Conservation (phyloP, 2,888 invertebrate species). For the Brenthis ino region DNA sequence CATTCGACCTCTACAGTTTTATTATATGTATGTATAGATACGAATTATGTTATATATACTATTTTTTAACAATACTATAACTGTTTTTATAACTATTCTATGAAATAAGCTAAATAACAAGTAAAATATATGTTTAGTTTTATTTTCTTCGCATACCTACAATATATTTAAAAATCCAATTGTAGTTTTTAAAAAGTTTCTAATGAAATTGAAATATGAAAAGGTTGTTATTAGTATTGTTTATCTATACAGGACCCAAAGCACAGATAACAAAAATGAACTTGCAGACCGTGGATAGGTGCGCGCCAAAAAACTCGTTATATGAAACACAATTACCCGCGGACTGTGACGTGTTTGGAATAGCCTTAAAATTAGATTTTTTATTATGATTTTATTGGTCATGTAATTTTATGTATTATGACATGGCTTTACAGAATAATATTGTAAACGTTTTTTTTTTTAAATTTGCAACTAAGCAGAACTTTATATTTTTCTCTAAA, state of each 20-base stretch:
- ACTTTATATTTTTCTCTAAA: too few relatives aligned
- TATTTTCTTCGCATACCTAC: background rate
- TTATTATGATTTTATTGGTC: background rate
- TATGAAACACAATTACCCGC: constrained; percentile 75
- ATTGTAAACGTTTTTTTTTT: too few relatives aligned
- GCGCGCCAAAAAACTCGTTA: constrained; percentile 79
- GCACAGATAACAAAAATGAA: constrained; percentile 53
- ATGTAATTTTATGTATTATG: background rate
- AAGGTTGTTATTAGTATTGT: constrained; percentile 11
- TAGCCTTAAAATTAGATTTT: constrained; percentile 34
- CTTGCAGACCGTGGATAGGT: constrained; percentile 47
- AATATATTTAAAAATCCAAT: constrained; percentile 13
- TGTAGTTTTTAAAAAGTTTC: constrained; percentile 9
- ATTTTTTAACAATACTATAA: too few relatives aligned
- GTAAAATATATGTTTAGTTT: background rate
- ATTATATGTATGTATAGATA: too few relatives aligned
- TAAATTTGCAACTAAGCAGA: too few relatives aligned
- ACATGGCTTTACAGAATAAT: too few relatives aligned
- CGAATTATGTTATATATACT: too few relatives aligned
- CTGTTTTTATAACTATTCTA: too few relatives aligned
- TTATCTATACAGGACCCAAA: constrained; percentile 38
- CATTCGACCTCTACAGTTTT: too few relatives aligned
- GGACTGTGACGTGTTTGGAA: constrained; percentile 52
- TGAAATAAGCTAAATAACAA: too few relatives aligned
- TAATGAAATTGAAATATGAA: constrained; percentile 22